Evolutionary conservation across 2,113 vertebrate species (phyloP).

Genomic region (Chroicocephalus ridibundus): DNA sequence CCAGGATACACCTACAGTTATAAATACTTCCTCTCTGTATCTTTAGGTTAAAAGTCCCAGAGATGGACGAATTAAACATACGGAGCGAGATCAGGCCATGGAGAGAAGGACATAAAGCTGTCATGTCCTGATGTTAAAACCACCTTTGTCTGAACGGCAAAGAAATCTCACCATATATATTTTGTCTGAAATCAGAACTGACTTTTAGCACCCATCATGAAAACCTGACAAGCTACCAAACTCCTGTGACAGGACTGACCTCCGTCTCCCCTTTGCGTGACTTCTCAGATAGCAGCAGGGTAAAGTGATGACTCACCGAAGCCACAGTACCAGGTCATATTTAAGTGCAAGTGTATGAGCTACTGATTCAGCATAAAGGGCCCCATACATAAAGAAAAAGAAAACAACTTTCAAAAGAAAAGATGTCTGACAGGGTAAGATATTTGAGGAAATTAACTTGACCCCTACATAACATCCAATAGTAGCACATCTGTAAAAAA

Average conservation of each 20-base stretch:
- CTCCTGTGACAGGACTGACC: neutral
- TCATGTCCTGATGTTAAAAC: neutral
- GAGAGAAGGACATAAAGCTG: neutral
- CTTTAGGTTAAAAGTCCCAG: neutral
- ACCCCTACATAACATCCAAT: neutral
- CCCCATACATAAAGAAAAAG: neutral
- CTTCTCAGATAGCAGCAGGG: constrained; percentile 3
- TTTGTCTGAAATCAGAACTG: constrained; percentile 12
- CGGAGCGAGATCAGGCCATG: neutral
- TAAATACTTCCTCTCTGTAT: neutral
- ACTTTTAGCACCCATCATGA: neutral
- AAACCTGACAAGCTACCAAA: neutral
- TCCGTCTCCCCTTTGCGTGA: neutral
- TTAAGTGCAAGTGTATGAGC: neutral
- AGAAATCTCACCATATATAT: neutral
- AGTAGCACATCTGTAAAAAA: constrained; percentile 18
- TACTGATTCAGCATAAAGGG: neutral
- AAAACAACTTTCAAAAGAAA: constrained; percentile 8
- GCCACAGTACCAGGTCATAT: neutral
- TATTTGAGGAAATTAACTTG: constrained; percentile 38
- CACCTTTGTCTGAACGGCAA: neutral
- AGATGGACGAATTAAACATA: neutral
- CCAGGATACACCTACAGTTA: neutral
- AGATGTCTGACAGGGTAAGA: neutral
- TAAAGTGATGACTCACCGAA: neutral